phyloP scores from a whole-genome alignment of 1,140 invertebrate species.

The Dinoponera quadriceps region DNA sequence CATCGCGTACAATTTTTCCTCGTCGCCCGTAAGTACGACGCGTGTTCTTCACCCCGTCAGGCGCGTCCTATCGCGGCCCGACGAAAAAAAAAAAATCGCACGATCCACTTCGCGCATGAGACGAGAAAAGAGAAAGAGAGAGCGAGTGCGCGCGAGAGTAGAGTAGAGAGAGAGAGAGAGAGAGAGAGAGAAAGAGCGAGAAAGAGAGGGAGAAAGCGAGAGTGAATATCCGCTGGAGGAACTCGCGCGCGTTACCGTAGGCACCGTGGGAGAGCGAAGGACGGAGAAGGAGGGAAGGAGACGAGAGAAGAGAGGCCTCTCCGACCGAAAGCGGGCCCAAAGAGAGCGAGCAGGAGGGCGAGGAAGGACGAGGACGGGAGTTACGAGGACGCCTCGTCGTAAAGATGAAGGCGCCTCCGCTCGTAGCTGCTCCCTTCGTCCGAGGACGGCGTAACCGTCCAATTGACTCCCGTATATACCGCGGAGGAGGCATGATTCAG shows the following conservation, averaged over 20 bases:
- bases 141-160: too few species aligned
- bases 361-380: slow-evolving; percentile 50
- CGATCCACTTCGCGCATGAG: slow-evolving; percentile 25
- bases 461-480: slow-evolving; percentile 75
- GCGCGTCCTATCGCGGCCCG: background rate
- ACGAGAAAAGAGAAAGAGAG: background rate
- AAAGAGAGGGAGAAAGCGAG: slow-evolving; percentile 17
- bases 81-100: slow-evolving; percentile 36
- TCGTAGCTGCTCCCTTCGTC: slow-evolving; percentile 70
- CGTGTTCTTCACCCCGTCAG: slow-evolving; percentile 11
- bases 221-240: background rate
- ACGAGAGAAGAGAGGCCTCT: slow-evolving; percentile 20
- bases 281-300: background rate
- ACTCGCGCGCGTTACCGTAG: slow-evolving; percentile 27
- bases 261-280: slow-evolving; percentile 1
- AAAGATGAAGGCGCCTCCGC: slow-evolving; percentile 74
- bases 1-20: slow-evolving; percentile 15
- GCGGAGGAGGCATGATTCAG: slow-evolving; percentile 71
- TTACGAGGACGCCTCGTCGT: slow-evolving; percentile 74
- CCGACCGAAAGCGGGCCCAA: slow-evolving; percentile 3
- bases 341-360: slow-evolving; percentile 35
- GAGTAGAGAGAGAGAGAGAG: slow-evolving; percentile 8
- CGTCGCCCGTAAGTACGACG: slow-evolving; percentile 22
- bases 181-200: slow-evolving; percentile 24
- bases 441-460: slow-evolving; percentile 73